Evolutionary conservation across 92 coral and sea anemone species (phyloP).

Genomic region (Epizoanthus fatuus): DNA sequence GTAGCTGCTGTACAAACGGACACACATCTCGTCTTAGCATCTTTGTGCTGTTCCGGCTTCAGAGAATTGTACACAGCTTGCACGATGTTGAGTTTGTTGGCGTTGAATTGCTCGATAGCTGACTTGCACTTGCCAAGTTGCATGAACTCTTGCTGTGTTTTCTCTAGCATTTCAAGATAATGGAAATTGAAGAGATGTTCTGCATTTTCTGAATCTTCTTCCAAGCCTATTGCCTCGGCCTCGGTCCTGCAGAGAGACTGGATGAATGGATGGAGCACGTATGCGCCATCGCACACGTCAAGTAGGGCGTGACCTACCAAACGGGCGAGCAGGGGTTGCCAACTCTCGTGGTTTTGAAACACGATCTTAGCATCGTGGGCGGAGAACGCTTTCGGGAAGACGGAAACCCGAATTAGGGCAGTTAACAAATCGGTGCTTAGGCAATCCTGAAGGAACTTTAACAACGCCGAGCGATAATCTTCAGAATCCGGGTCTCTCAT

Average conservation of each 20-base stretch:
- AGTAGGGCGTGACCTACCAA: conserved; percentile 69
- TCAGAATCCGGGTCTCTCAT: conserved; percentile 29
- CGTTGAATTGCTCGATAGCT: conserved; percentile 32
- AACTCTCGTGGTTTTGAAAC: conserved; percentile 39
- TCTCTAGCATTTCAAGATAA: conserved; percentile 31
- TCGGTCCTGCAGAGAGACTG: conserved; percentile 74
- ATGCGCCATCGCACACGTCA: conserved; percentile 42
- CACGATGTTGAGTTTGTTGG: conserved; percentile 27
- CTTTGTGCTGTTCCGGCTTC: neutral
- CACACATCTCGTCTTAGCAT: conserved; percentile 44
- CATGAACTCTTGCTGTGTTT: conserved; percentile 52
- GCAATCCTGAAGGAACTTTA: conserved; percentile 64
- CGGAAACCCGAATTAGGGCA: conserved; percentile 65
- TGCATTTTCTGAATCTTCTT: conserved; percentile 45
- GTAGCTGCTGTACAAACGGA: conserved; percentile 50
- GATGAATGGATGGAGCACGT: conserved; percentile 75
- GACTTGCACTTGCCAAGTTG: conserved; percentile 26
- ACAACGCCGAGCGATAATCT: conserved; percentile 2
- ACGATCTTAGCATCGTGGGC: conserved; percentile 67
- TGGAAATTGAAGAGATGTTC: conserved; percentile 25
- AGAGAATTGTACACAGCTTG: conserved; percentile 52
- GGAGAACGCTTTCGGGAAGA: conserved; percentile 74
- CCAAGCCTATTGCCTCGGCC: conserved; percentile 24
- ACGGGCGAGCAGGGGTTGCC: neutral
- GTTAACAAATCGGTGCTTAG: conserved; percentile 50